A percentile compares a stretch with the other conserved stretches of the same genome.
Evolutionary conservation across 2,888 invertebrate species (phyloP).

Genomic region (Octodonta nipae): DNA sequence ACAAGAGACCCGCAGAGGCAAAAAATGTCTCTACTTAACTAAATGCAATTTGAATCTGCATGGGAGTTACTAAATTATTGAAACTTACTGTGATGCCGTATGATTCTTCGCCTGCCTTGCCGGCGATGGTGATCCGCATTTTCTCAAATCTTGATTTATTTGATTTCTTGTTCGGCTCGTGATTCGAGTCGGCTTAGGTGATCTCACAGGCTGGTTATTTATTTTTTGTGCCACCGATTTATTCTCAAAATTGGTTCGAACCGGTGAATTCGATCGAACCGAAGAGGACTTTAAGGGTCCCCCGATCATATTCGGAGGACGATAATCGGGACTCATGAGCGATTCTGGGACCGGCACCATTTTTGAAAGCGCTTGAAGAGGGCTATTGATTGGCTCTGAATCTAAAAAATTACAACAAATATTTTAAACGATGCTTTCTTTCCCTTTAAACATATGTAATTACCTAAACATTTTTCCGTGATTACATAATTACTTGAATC

Average conservation of each 20-base stretch:
- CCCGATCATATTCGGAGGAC: conserved; percentile 27
- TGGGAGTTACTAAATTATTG: too few relatives aligned
- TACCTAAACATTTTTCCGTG: conserved; percentile 27
- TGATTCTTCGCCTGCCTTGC: conserved; percentile 14
- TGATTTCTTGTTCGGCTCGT: conserved; percentile 10
- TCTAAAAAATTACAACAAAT: conserved; percentile 18
- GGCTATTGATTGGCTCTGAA: conserved; percentile 37
- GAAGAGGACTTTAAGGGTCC: neutral
- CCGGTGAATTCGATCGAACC: neutral
- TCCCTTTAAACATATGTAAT: neutral
- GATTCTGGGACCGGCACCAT: conserved; percentile 81
- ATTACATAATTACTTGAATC: conserved; percentile 17
- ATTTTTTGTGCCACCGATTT: neutral
- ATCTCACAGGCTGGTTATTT: conserved; percentile 13
- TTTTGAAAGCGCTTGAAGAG: conserved; percentile 69
- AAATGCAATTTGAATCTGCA: too few relatives aligned
- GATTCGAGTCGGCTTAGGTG: conserved; percentile 19
- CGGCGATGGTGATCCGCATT: conserved; percentile 17
- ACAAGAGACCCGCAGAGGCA: too few relatives aligned
- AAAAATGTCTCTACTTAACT: too few relatives aligned
- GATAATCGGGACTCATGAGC: conserved; percentile 71
- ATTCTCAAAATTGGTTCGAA: neutral
- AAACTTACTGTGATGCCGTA: too few relatives aligned
- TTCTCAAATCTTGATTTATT: conserved; percentile 13
- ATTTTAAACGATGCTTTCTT: neutral